These are phyloP conservation scores for Ctenoplectra terminalis DNA, from an alignment of 1,140 invertebrate species.

Conservation along the genomic window DNA sequence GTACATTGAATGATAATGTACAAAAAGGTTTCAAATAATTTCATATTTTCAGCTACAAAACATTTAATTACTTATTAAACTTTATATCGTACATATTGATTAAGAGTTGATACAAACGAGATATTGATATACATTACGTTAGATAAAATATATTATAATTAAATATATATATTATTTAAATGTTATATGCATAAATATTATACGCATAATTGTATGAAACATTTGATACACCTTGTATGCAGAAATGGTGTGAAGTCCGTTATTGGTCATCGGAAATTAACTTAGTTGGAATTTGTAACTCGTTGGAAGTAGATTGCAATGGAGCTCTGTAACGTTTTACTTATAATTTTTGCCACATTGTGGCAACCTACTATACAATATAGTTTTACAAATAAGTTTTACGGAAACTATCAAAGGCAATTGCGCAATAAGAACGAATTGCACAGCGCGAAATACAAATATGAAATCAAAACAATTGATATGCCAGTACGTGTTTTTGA, in stretches of 20 bases:
- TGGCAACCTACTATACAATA: slow-evolving; percentile 31
- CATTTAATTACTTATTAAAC: no score
- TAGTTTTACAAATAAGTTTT: not conserved
- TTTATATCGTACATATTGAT: no score
- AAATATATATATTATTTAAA: no score
- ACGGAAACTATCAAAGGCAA: not conserved
- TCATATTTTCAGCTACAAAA: no score
- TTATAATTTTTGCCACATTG: slow-evolving; percentile 22
- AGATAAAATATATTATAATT: no score
- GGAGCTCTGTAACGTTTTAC: not conserved
- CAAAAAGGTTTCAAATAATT: no score
- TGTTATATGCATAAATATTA: no score
- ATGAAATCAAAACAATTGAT: slow-evolving; percentile 68
- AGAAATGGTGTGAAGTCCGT: not conserved
- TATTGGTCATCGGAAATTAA: not conserved
- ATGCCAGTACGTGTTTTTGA: slow-evolving; percentile 66
- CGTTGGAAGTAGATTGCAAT: not conserved
- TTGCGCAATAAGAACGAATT: not conserved
- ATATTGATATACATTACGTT: no score
- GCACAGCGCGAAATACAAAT: slow-evolving; percentile 59
- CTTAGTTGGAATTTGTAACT: not conserved
- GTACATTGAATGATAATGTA: no score
- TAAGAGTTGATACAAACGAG: no score
- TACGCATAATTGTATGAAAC: not conserved
- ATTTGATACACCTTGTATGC: not conserved